Conservation (phyloP, 2,888 invertebrate species). For the Pelosia muscerda region DNA sequence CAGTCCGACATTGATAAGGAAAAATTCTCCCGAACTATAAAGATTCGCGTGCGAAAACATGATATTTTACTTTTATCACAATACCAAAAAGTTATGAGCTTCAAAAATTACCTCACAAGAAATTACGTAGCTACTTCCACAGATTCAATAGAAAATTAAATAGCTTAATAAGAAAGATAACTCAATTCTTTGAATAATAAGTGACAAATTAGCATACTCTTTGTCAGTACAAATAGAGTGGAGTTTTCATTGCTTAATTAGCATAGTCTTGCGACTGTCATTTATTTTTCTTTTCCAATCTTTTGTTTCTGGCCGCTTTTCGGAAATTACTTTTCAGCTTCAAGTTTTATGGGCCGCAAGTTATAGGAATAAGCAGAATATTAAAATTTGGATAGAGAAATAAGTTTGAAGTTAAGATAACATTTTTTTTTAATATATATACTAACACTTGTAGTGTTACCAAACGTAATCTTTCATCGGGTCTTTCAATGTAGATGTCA, state of each 20-base stretch:
- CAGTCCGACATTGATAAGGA: too few species aligned
- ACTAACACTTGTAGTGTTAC: too few species aligned
- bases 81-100: too few species aligned
- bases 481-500: too few species aligned
- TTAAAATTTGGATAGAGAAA: neutral
- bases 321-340: conserved; percentile 35
- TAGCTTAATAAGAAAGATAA: conserved; percentile 27
- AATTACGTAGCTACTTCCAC: too few species aligned
- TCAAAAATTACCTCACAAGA: too few species aligned
- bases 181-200: conserved; percentile 49
- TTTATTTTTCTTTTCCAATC: conserved; percentile 31
- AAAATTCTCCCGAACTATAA: too few species aligned
- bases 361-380: conserved; percentile 8
- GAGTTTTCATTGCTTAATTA: conserved; percentile 49
- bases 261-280: conserved; percentile 45
- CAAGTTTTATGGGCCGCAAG: conserved; percentile 21
- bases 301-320: conserved; percentile 38
- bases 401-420: neutral
- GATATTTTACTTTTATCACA: too few species aligned
- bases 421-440: too few species aligned
- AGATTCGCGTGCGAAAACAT: too few species aligned
- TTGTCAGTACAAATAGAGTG: conserved; percentile 46
- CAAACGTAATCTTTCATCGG: too few species aligned
- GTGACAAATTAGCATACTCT: conserved; percentile 53
- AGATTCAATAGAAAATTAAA: too few species aligned